These are phyloP conservation scores for Eleutherodactylus coqui DNA, from an alignment of 2,797 vertebrate genomes.

Conservation along the genomic window DNA sequence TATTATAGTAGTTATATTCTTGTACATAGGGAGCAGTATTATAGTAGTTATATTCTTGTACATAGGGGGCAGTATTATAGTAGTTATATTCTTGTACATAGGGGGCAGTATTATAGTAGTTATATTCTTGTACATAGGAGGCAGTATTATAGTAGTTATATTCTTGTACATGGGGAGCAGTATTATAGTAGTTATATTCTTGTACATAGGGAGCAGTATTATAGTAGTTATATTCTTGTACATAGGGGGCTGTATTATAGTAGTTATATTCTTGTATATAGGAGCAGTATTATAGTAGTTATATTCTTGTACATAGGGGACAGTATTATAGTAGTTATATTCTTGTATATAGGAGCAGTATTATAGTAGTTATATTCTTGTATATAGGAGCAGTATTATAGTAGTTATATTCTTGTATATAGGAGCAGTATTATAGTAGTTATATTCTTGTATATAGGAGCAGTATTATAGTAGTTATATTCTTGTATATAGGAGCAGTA, in stretches of 20 bases:
- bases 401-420: not conserved
- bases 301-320: not conserved
- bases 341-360: not conserved
- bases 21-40: too few species aligned
- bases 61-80: too few species aligned
- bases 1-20: too few species aligned
- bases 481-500: not conserved
- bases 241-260: not conserved
- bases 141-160: too few species aligned
- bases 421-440: slow-evolving; percentile 1
- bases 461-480: slow-evolving; percentile 1
- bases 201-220: not conserved
- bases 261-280: slow-evolving; percentile 1
- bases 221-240: not conserved
- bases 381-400: slow-evolving; percentile 4
- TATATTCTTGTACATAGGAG: too few species aligned
- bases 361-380: slow-evolving; percentile 14
- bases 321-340: slow-evolving; percentile 8
- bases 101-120: too few species aligned
- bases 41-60: too few species aligned
- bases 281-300: slow-evolving; percentile 8
- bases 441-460: not conserved
- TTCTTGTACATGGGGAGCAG: not conserved
- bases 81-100: too few species aligned
- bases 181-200: slow-evolving; percentile 4